These are phyloP conservation scores for Falco cherrug DNA, from an alignment of 2,797 vertebrate species.

Conservation along the genomic window DNA sequence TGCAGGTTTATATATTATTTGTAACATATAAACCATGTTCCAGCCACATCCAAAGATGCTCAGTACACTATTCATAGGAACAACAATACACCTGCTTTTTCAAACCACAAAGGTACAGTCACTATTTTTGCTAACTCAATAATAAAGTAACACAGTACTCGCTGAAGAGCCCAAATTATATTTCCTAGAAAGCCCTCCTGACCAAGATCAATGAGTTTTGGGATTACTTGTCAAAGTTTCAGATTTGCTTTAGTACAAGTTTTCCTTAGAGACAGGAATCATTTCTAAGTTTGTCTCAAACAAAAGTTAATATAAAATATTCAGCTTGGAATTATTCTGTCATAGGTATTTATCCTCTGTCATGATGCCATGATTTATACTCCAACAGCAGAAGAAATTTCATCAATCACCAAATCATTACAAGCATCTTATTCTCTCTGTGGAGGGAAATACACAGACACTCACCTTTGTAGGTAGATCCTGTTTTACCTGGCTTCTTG, in stretches of 20 bases:
- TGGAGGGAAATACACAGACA: not conserved
- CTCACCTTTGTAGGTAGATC: conserved; percentile 68
- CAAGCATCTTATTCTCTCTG: not conserved
- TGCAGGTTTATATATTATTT: not conserved
- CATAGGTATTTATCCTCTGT: not conserved
- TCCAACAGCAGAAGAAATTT: not conserved
- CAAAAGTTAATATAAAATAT: not conserved
- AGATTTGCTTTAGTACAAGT: not conserved
- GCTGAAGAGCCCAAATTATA: not conserved
- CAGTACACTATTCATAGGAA: not conserved
- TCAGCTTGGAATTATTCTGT: not conserved
- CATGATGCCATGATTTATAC: not conserved
- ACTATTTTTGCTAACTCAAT: not conserved
- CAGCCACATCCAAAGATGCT: not conserved
- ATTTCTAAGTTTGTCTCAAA: not conserved
- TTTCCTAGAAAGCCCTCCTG: not conserved
- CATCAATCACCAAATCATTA: not conserved
- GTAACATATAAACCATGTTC: not conserved
- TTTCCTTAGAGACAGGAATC: not conserved
- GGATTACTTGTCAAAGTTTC: not conserved
- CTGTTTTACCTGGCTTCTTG: not conserved
- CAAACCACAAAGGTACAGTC: not conserved
- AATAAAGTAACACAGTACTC: not conserved
- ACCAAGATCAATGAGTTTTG: not conserved
- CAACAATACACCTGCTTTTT: not conserved